Percentiles rank a stretch among this genome's conserved stretches.
These are phyloP conservation scores for Lasioglossum oenotherae DNA, from an alignment of 2,888 invertebrate species.

Conservation along the genomic window DNA sequence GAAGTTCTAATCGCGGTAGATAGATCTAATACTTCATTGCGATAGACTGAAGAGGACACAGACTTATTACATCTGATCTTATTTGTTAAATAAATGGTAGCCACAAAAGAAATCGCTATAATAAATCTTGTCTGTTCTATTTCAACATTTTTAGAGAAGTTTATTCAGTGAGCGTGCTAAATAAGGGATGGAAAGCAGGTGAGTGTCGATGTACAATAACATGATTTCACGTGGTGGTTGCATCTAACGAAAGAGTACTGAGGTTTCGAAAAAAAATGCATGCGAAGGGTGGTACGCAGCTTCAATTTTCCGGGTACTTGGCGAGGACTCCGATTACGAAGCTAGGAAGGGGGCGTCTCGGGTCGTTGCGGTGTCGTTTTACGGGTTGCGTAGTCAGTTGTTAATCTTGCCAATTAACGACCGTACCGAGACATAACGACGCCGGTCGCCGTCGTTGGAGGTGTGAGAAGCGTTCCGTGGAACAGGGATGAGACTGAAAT, in stretches of 20 bases:
- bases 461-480: slow-evolving; percentile 21
- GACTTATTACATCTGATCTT: too few species aligned
- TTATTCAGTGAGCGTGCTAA: background rate
- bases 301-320: slow-evolving; percentile 3
- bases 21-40: too few species aligned
- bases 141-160: background rate
- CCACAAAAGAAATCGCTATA: too few species aligned
- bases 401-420: slow-evolving; percentile 74
- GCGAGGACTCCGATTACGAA: background rate
- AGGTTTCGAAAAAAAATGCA: background rate
- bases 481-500: slow-evolving; percentile 41
- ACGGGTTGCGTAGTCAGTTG: slow-evolving; percentile 50
- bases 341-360: slow-evolving; percentile 9
- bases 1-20: too few species aligned
- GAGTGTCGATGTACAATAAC: background rate
- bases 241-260: background rate
- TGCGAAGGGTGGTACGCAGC: background rate
- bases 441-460: slow-evolving; percentile 7
- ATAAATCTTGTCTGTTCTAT: background rate
- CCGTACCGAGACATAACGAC: background rate
- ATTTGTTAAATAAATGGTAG: too few species aligned
- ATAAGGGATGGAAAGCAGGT: background rate
- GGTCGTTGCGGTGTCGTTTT: slow-evolving; percentile 24
- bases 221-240: background rate
- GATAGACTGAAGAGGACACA: too few species aligned